A percentile compares a stretch with the other conserved stretches of the same genome.
These are phyloP conservation scores for Oscheius sp. DNA, from an alignment of 2,888 invertebrate genomes.

Conservation along the genomic window DNA sequence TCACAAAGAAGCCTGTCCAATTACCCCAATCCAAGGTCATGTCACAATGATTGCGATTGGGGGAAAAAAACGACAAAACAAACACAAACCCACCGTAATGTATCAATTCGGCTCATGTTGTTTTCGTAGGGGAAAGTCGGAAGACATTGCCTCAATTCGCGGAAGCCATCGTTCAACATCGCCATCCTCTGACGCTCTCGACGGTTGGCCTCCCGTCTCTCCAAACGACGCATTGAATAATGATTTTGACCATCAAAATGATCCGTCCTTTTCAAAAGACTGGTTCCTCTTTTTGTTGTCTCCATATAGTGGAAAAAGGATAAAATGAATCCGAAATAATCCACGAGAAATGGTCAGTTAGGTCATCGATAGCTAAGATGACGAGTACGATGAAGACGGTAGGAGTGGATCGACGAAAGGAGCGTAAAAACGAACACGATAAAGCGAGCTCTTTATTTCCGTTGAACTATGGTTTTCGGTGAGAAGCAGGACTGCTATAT, in stretches of 20 bases:
- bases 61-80: not conserved
- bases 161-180: constrained; percentile 13
- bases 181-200: constrained; percentile 26
- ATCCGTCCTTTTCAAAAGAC: not conserved
- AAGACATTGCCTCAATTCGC: not conserved
- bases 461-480: not conserved
- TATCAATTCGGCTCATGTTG: constrained; percentile 16
- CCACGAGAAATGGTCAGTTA: too few relatives aligned
- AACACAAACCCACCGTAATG: not conserved
- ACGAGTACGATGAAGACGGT: too few relatives aligned
- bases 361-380: too few relatives aligned
- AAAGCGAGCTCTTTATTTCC: constrained; percentile 6
- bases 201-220: constrained; percentile 26
- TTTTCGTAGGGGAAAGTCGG: constrained; percentile 6
- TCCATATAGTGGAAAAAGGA: too few relatives aligned
- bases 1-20: not conserved
- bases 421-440: too few relatives aligned
- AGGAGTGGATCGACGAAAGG: too few relatives aligned
- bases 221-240: constrained; percentile 24
- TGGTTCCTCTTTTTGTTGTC: too few relatives aligned
- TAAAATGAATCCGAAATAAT: too few relatives aligned
- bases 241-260: not conserved
- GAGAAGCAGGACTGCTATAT: not conserved
- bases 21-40: not conserved
- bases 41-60: not conserved